Percentiles rank a stretch among this genome's conserved stretches.
Evolutionary conservation across 2,113 vertebrate genomes (phyloP).

Genomic region (Nothoprocta pentlandii): DNA sequence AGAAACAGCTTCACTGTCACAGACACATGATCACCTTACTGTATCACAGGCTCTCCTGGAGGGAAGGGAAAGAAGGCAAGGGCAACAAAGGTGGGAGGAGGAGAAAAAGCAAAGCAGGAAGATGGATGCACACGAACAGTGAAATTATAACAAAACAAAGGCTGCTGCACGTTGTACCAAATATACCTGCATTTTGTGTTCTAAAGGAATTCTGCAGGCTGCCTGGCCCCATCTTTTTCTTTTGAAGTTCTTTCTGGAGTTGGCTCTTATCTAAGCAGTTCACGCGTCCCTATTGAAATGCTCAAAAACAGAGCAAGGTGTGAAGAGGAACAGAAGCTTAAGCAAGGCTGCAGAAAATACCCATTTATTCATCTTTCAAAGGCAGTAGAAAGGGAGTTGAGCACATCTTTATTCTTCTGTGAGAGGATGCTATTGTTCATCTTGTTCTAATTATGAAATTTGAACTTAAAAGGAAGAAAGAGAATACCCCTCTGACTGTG

Average conservation of each 20-base stretch:
- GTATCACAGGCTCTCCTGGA: background rate
- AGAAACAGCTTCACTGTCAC: background rate
- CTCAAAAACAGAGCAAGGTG: slow-evolving; percentile 64
- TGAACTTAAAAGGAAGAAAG: slow-evolving; percentile 72
- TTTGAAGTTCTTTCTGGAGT: slow-evolving; percentile 63
- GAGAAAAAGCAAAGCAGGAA: background rate
- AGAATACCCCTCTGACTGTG: slow-evolving; percentile 13
- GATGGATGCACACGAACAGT: background rate
- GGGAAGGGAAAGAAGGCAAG: background rate
- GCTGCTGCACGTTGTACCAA: background rate
- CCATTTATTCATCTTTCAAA: slow-evolving; percentile 72
- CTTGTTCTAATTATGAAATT: slow-evolving; percentile 76
- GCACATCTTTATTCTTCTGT: slow-evolving; percentile 67
- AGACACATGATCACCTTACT: background rate
- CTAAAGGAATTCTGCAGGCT: slow-evolving; percentile 46
- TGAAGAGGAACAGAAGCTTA: slow-evolving; percentile 67
- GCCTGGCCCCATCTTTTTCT: background rate
- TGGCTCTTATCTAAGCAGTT: slow-evolving; percentile 53
- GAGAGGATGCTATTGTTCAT: slow-evolving; percentile 68
- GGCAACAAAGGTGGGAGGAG: background rate
- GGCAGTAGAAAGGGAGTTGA: slow-evolving; percentile 51
- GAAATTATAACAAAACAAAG: slow-evolving; percentile 21
- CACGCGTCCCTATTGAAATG: slow-evolving; percentile 58
- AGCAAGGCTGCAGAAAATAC: slow-evolving; percentile 53
- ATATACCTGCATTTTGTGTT: slow-evolving; percentile 39